phyloP scores from a whole-genome alignment of 2,797 vertebrate species.

The Picus viridis region DNA sequence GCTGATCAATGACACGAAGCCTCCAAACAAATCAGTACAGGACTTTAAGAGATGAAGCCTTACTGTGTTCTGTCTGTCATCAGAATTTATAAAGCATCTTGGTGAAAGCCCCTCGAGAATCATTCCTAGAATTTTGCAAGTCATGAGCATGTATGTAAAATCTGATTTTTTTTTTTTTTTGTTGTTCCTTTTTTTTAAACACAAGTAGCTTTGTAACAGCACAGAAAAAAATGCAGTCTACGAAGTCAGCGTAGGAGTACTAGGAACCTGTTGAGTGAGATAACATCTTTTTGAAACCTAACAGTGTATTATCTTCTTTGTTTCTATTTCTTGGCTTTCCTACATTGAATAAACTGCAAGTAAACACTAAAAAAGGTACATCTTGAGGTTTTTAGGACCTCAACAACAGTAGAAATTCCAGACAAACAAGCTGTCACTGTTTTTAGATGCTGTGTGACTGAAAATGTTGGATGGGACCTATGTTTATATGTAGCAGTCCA shows the following conservation, averaged over 20 bases:
- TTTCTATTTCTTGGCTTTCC: slow-evolving; percentile 19
- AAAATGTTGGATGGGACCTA: background rate
- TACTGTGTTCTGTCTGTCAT: slow-evolving; percentile 61
- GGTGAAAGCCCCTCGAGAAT: slow-evolving; percentile 66
- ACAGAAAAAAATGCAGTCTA: slow-evolving; percentile 21
- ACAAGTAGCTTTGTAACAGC: slow-evolving; percentile 29
- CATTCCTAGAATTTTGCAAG: slow-evolving; percentile 70
- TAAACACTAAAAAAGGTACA: slow-evolving; percentile 31
- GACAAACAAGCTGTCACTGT: slow-evolving; percentile 44
- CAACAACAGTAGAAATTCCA: slow-evolving; percentile 28
- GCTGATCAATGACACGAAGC: slow-evolving; percentile 65
- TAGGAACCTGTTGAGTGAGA: background rate
- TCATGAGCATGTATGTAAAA: slow-evolving; percentile 70
- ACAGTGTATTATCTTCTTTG: background rate
- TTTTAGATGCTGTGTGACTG: slow-evolving; percentile 12
- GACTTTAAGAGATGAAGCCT: slow-evolving; percentile 57
- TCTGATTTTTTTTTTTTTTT: background rate
- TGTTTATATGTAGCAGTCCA: slow-evolving; percentile 34
- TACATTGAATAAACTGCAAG: background rate
- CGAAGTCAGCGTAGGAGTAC: background rate
- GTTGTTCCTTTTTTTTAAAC: background rate
- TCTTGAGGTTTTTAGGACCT: slow-evolving; percentile 17
- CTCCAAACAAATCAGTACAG: slow-evolving; percentile 60
- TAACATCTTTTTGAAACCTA: slow-evolving; percentile 20
- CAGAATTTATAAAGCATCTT: slow-evolving; percentile 68